phyloP scores from a whole-genome alignment of 1,140 invertebrate genomes.

The Drosophila aff. region DNA sequence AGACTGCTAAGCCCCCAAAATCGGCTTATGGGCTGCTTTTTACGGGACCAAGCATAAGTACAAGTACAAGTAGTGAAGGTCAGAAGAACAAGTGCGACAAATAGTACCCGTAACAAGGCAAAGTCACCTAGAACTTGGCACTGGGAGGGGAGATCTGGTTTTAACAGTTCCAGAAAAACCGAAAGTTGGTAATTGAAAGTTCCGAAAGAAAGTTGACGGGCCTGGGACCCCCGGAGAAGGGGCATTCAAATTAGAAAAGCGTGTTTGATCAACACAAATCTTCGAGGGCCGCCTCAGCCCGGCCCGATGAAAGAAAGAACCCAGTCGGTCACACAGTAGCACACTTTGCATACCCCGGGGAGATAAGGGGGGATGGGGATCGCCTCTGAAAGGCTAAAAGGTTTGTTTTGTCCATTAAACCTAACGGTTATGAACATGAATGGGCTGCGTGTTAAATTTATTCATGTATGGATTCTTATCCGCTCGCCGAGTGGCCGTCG shows the following conservation, averaged over 20 bases:
- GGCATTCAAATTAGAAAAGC: slow-evolving; percentile 61
- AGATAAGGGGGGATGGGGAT: slow-evolving; percentile 28
- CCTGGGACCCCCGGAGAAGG: slow-evolving; percentile 34
- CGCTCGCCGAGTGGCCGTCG: slow-evolving; percentile 8
- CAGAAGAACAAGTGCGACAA: slow-evolving; percentile 47
- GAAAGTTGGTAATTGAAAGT: slow-evolving; percentile 80
- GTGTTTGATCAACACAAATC: slow-evolving; percentile 56
- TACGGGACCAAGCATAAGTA: not conserved
- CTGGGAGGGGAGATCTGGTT: slow-evolving; percentile 27
- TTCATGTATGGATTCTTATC: slow-evolving; percentile 59
- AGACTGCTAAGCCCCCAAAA: slow-evolving; percentile 21
- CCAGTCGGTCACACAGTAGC: slow-evolving; percentile 66
- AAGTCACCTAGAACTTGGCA: slow-evolving; percentile 52
- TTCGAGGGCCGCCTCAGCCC: slow-evolving; percentile 4
- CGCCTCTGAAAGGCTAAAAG: slow-evolving; percentile 38
- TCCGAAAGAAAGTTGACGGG: slow-evolving; percentile 65
- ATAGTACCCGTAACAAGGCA: slow-evolving; percentile 25
- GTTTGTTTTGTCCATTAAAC: slow-evolving; percentile 65
- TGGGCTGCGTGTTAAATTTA: slow-evolving; percentile 57
- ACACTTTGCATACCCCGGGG: slow-evolving; percentile 48
- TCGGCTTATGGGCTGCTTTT: slow-evolving; percentile 25
- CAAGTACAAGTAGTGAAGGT: slow-evolving; percentile 36
- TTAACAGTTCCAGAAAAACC: slow-evolving; percentile 51
- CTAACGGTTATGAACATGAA: slow-evolving; percentile 67
- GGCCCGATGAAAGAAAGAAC: slow-evolving; percentile 27